Evolutionary conservation across 2,888 invertebrate genomes (phyloP), one percentile per base, ranked within the genome.

Genomic region (Lomographa bimaculata): DNA sequence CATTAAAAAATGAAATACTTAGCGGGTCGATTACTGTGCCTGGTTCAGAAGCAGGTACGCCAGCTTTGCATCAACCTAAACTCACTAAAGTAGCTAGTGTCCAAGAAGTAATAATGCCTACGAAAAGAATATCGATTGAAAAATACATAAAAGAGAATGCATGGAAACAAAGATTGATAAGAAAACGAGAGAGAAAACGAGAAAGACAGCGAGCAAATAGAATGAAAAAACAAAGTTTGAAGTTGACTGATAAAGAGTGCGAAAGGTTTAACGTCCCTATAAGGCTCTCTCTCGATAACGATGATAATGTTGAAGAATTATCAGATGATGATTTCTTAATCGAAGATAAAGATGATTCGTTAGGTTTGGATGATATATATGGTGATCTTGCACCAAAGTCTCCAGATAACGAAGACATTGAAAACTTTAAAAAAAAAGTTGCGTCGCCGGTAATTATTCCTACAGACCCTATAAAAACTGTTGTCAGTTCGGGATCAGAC

Each of bases 111-210:
- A n/a, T n/a, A n/a, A 56, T 71, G 11, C 66, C 71, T 3, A 86
- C 84, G 44, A 89, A 84, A 63, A 72, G 85, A 59, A 90, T 90
- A 45, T 86, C 89, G 3, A 79, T 90, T 23, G 89, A 89, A 62
- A 89, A 76, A 21, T 90, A 90, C 48, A n/a, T n/a, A n/a, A 90
- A 89, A 65, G 70, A 80, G 43, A 46, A 14, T 14, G 4, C 56
- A 17, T 33, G 27, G 4, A 51, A 54, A 37, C 30, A 53, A 28
- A 38, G 64, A 11, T 64, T 63, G 50, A 26, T 51, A 2, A 65
- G 50, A 29, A 57, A 64, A 23, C 37, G 48, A 8, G 42, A 30
- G 2, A 14, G 14, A 4, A 14, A 14, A 14, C 14, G 4, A 14
- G 14, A 30, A 14, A 11, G 11, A 20, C 32, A 20, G 8, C 30